Conservation (phyloP, 2,113 vertebrate species). For the Regulus satrapa region DNA sequence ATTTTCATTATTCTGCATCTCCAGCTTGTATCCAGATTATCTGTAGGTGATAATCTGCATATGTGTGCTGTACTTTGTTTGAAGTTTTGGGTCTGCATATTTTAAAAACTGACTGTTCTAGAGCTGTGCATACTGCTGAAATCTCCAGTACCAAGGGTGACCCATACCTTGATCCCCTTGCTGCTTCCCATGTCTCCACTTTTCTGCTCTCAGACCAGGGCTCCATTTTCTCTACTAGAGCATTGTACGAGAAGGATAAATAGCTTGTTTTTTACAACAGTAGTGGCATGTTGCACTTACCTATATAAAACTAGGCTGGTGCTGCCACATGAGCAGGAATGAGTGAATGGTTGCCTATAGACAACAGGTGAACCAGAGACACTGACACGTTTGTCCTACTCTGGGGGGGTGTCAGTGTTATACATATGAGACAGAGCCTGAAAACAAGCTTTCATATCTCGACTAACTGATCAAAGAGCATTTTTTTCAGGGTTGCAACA, state of each 20-base stretch:
- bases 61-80: background rate
- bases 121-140: background rate
- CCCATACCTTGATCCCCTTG: too few relatives aligned
- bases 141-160: background rate
- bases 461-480: background rate
- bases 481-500: background rate
- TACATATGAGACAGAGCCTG: background rate
- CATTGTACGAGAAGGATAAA: background rate
- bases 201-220: background rate
- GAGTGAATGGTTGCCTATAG: background rate
- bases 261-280: rapidly evolving
- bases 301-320: background rate
- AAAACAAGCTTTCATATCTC: background rate
- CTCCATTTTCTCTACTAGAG: rapidly evolving
- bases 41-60: rapidly evolving
- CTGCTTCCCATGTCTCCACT: background rate
- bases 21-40: background rate
- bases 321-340: background rate
- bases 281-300: rapidly evolving
- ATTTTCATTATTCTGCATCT: background rate
- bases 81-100: background rate
- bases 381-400: background rate
- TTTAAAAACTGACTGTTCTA: background rate
- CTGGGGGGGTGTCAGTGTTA: rapidly evolving
- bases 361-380: background rate